Evolutionary conservation across 30 jellyfish, hydroid and myxozoan species (phyloP).

Genomic region (Aurelia aurita complex sp. Pacific): DNA sequence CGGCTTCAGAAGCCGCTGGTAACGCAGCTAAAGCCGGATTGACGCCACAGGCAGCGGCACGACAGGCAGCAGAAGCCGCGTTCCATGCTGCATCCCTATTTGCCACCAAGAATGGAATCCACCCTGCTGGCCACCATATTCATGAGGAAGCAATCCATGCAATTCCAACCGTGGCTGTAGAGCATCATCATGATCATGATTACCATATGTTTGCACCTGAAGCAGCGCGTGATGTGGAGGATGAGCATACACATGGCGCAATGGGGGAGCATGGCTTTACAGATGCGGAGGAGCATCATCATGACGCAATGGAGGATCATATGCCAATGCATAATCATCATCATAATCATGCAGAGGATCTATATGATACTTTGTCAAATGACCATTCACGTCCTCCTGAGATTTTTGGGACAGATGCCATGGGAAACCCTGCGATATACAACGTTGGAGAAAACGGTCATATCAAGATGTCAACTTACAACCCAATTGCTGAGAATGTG

Average conservation of each 20-base stretch:
- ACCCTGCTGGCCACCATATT: constrained; percentile 31
- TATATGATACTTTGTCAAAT: constrained; percentile 18
- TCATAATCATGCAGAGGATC: constrained; percentile 7
- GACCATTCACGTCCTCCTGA: constrained; percentile 76
- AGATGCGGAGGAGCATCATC: constrained; percentile 15
- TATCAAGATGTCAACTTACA: constrained; percentile 53
- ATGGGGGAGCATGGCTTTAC: too few relatives aligned
- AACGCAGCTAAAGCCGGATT: constrained; percentile 71
- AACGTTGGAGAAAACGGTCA: constrained; percentile 62
- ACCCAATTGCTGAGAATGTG: constrained; percentile 49
- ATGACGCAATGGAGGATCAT: constrained; percentile 43
- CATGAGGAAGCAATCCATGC: constrained; percentile 29
- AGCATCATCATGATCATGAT: constrained; percentile 31
- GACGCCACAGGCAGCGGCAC: constrained; percentile 81
- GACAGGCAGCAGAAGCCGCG: constrained; percentile 90
- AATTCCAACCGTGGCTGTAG: constrained; percentile 46
- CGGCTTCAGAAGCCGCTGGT: constrained; percentile 83
- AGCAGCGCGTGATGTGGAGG: too few relatives aligned
- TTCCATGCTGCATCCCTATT: constrained; percentile 78
- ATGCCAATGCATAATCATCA: constrained; percentile 10
- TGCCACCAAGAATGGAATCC: constrained; percentile 64
- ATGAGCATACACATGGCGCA: too few relatives aligned
- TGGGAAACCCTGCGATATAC: constrained; percentile 65
- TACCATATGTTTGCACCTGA: not conserved
- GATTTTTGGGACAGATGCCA: constrained; percentile 67